phyloP scores from a whole-genome alignment of 2,888 invertebrate species.

The Thymelicus lineola region DNA sequence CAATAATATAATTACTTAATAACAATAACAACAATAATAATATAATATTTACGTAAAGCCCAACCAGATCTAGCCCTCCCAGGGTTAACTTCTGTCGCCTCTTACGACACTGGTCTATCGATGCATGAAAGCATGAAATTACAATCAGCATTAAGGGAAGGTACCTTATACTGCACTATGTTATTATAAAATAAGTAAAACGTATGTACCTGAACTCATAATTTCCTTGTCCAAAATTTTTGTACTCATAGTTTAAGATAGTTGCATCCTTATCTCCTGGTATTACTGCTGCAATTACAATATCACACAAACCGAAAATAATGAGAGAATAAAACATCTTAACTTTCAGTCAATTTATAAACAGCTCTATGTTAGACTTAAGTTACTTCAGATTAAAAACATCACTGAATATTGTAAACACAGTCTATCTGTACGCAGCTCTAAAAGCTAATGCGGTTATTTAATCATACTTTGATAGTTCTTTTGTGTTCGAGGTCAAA shows the following conservation, averaged over 20 bases:
- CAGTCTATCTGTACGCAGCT: neutral
- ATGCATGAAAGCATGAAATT: too few relatives aligned
- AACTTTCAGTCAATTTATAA: neutral
- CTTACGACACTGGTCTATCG: too few relatives aligned
- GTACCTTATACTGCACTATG: neutral
- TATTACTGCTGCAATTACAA: conserved; percentile 10
- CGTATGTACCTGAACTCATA: conserved; percentile 51
- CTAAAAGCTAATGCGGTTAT: neutral
- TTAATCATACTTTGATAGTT: too few relatives aligned
- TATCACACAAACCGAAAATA: conserved; percentile 1
- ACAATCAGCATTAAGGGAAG: too few relatives aligned
- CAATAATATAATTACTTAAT: too few relatives aligned
- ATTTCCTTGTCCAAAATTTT: conserved; percentile 48
- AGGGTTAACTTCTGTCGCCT: too few relatives aligned
- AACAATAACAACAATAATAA: too few relatives aligned
- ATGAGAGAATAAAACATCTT: neutral
- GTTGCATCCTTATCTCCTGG: conserved; percentile 40
- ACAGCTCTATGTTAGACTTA: neutral
- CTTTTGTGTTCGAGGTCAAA: too few relatives aligned
- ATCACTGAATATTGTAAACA: neutral
- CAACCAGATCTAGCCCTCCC: too few relatives aligned
- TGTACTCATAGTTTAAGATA: conserved; percentile 42
- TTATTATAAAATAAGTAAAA: neutral
- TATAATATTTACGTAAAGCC: too few relatives aligned
- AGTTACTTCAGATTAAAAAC: neutral